Evolutionary conservation across 2,888 invertebrate species (phyloP).

Genomic region (Amblyjoppa fuscipennis): DNA sequence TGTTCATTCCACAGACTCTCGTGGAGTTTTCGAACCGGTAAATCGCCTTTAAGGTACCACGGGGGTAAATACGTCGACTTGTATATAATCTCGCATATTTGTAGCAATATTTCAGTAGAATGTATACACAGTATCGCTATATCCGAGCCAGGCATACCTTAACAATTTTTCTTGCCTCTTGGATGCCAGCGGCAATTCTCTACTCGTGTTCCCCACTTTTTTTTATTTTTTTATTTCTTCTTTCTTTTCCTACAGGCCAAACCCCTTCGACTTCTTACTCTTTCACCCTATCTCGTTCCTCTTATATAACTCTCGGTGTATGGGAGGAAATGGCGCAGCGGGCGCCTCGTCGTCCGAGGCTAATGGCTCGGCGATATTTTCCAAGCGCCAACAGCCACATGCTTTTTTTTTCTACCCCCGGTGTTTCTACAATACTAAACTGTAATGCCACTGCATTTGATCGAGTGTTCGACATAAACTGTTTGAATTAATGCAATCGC

Average conservation of each 20-base stretch:
- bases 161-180: conserved; percentile 61
- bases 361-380: conserved; percentile 66
- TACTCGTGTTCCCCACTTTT: conserved; percentile 15
- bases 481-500: conserved; percentile 28
- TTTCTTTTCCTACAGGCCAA: conserved; percentile 16
- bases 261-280: conserved; percentile 44
- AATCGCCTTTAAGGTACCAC: conserved; percentile 40
- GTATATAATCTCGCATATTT: conserved; percentile 60
- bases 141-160: conserved; percentile 53
- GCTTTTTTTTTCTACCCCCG: conserved; percentile 29
- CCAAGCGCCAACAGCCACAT: conserved; percentile 45
- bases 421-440: conserved; percentile 34
- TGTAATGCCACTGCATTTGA: conserved; percentile 28
- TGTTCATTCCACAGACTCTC: conserved; percentile 48
- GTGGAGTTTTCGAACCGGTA: conserved; percentile 49
- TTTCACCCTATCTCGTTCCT: conserved; percentile 31
- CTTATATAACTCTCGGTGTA: conserved; percentile 40
- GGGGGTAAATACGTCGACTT: conserved; percentile 48
- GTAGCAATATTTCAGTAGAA: conserved; percentile 55
- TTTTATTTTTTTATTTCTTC: not conserved
- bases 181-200: conserved; percentile 62
- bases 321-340: conserved; percentile 63
- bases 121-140: conserved; percentile 47
- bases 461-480: conserved; percentile 5
- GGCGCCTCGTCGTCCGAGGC: conserved; percentile 66